Base-by-base conservation (phyloP, 2,113 vertebrate species). In the Halichoerus grypus region DNA sequence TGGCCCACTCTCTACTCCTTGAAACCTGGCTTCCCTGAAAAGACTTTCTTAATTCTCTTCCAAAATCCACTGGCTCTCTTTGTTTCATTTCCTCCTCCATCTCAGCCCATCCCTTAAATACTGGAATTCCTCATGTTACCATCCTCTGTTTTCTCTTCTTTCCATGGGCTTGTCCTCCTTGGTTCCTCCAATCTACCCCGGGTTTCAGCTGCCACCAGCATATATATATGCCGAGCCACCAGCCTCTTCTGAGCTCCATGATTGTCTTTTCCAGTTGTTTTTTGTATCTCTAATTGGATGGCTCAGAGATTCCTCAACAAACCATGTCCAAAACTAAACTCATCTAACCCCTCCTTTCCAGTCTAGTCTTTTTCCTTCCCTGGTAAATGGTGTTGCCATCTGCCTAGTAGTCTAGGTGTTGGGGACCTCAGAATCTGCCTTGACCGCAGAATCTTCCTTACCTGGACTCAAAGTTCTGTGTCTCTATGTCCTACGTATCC, bases 111-210 rank as follows among this genome's bases (percentile, higher is more conserved):
- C 21, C 39, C 39, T 87, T 82, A 65, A 76, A 55, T 36, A 46
- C 1, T 15, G 28, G 61, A 19, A 16, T 0, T 72, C 31, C 22
- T 36, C 36, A 21, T 0, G 21, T 19, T 33, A 36, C 5, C 16
- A 24, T 24, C 46, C 5, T 46, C 28, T 57, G 7, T 22, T 84
- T 89, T 39, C 24, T 81, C 53, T 77, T 49, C 12, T 91, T 90
- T 36, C 42, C 19, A 55, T 9, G 16, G 55, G 46, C n/a, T 46
- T 55, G 84, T 49, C 61, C 18, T 76, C 72, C 42, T 18, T 53
- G 5, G 0, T 22, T 69, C 79, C n/a, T 95, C 49, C 55, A 1
- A 26, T 51, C 63, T 55, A 31, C 13, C 24, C 2, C 39, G 24
- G 81, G 24, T 59, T 74, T 74, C 65, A 8, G 1, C 12, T 1